Conservation (phyloP, 2,113 vertebrate species). For the Myanophis thanlyinensis region DNA sequence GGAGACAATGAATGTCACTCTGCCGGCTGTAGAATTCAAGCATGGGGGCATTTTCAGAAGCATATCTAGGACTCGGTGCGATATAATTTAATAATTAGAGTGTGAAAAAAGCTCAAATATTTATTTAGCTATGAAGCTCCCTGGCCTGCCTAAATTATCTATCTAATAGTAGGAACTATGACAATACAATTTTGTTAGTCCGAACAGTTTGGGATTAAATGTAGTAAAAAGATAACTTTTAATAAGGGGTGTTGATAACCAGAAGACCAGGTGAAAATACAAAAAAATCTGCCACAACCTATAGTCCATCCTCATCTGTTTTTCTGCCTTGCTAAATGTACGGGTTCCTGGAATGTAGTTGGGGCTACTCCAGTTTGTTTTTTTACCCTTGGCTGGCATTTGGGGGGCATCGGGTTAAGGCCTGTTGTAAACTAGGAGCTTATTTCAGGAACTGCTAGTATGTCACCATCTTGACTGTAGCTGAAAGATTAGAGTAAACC, state of each 20-base stretch:
- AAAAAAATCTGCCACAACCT: neutral
- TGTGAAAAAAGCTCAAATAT: neutral
- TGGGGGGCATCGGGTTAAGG: neutral
- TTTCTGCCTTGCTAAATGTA: neutral
- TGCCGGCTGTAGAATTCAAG: neutral
- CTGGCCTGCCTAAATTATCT: neutral
- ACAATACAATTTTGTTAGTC: neutral
- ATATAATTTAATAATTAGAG: neutral
- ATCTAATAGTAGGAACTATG: neutral
- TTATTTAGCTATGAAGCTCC: neutral
- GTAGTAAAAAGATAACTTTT: neutral
- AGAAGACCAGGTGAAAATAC: neutral
- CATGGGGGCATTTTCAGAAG: neutral
- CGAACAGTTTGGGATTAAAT: neutral
- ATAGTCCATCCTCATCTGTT: neutral
- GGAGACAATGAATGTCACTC: neutral
- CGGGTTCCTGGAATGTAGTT: rapidly evolving
- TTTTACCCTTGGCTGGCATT: neutral
- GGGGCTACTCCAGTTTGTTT: neutral
- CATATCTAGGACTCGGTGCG: neutral
- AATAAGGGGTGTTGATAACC: neutral
- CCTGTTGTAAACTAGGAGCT: neutral
- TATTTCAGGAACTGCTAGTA: neutral
- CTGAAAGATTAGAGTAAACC: constrained; percentile 7
- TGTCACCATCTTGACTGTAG: neutral